Percentiles rank a stretch among this genome's conserved stretches.
phyloP scores from a whole-genome alignment of 2,888 invertebrate species.

The Abrostola triplasia region DNA sequence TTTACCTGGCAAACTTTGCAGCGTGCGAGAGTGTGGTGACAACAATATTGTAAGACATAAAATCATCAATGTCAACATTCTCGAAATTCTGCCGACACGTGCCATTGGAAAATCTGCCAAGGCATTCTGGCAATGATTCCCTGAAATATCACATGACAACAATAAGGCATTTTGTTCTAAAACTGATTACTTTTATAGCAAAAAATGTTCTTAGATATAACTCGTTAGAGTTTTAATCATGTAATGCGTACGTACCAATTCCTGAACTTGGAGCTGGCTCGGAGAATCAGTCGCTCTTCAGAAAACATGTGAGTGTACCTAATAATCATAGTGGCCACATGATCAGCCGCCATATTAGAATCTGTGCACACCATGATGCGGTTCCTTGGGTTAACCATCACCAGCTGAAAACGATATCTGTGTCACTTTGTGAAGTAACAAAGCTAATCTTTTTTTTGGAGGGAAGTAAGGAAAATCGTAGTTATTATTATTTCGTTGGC shows the following conservation, averaged over 20 bases:
- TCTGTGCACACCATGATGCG: conserved; percentile 79
- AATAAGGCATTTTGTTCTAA: background rate
- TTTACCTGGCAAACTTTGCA: conserved; percentile 68
- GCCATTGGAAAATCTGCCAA: conserved; percentile 63
- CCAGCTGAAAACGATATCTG: conserved; percentile 58
- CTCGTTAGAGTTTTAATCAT: background rate
- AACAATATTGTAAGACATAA: conserved; percentile 59
- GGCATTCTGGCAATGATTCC: conserved; percentile 60
- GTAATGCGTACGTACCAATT: conserved; percentile 66
- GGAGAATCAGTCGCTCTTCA: conserved; percentile 61
- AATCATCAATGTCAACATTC: conserved; percentile 37
- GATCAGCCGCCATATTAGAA: conserved; percentile 82
- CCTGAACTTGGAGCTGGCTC: conserved; percentile 72
- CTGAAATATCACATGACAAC: conserved; percentile 42
- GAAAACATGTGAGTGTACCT: conserved; percentile 65
- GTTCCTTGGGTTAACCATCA: conserved; percentile 53
- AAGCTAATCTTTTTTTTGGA: too few species aligned
- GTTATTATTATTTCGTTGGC: too few species aligned
- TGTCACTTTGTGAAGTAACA: too few species aligned
- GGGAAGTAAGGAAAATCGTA: too few species aligned
- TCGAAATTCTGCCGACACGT: conserved; percentile 24
- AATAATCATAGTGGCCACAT: conserved; percentile 72
- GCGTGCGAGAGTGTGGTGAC: conserved; percentile 69
- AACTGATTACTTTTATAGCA: too few species aligned
- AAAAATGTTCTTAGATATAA: too few species aligned